phyloP scores from a whole-genome alignment of 1,140 invertebrate species.

The Drosophila subobscura region DNA sequence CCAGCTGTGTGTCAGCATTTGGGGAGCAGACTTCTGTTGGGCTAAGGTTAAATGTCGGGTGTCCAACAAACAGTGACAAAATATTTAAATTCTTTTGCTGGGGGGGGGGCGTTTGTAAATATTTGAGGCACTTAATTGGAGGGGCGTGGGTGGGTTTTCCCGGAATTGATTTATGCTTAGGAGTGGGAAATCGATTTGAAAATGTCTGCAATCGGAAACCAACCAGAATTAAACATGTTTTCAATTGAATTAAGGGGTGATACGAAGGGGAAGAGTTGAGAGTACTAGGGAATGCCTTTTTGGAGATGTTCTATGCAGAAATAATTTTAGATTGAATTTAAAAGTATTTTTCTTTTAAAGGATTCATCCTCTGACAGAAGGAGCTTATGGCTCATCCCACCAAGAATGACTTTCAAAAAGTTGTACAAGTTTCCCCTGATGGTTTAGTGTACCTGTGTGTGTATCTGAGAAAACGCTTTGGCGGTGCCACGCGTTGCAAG shows the following conservation, averaged over 20 bases:
- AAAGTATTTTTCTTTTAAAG: not conserved
- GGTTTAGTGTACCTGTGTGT: not conserved
- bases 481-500: slow-evolving; percentile 47
- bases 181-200: slow-evolving; percentile 48
- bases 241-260: slow-evolving; percentile 28
- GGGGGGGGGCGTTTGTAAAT: slow-evolving; percentile 70
- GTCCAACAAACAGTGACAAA: slow-evolving; percentile 78
- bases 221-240: slow-evolving; percentile 35
- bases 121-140: slow-evolving; percentile 78
- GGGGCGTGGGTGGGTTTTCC: slow-evolving; percentile 39
- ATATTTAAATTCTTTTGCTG: slow-evolving; percentile 67
- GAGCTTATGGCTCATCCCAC: not conserved
- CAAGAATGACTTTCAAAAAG: slow-evolving; percentile 41
- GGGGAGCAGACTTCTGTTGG: slow-evolving; percentile 26
- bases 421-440: slow-evolving; percentile 1
- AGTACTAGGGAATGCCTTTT: no score
- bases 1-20: slow-evolving; percentile 36
- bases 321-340: no score
- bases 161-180: slow-evolving; percentile 68
- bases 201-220: slow-evolving; percentile 13
- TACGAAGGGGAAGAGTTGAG: not conserved
- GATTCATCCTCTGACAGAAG: not conserved
- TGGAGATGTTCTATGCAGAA: not conserved
- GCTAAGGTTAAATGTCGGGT: slow-evolving; percentile 74
- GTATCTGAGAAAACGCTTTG: no score